phyloP scores from a whole-genome alignment of 92 coral and sea anemone species.

The Diadumene lineata region DNA sequence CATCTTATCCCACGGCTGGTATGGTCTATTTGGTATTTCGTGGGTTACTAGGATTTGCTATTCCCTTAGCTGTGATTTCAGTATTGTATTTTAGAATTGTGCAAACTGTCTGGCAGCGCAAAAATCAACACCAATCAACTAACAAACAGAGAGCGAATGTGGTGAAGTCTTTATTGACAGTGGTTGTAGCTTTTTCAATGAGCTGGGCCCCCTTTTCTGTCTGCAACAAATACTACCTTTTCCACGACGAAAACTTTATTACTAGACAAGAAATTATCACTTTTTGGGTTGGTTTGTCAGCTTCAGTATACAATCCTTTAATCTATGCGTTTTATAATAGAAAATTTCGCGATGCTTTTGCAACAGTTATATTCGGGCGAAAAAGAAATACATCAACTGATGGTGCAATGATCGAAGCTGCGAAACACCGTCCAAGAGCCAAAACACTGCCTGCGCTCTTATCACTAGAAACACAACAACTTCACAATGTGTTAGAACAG shows the following conservation, averaged over 20 bases:
- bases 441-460: slow-evolving; percentile 29
- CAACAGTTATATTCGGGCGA: slow-evolving; percentile 44
- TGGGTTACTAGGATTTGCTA: slow-evolving; percentile 46
- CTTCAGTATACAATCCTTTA: slow-evolving; percentile 72
- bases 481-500: not conserved
- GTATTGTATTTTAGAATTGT: slow-evolving; percentile 62
- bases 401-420: not conserved
- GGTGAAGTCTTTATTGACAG: slow-evolving; percentile 58
- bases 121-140: slow-evolving; percentile 19
- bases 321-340: slow-evolving; percentile 77
- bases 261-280: slow-evolving; percentile 59
- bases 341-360: slow-evolving; percentile 73
- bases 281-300: slow-evolving; percentile 76
- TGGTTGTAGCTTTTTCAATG: slow-evolving; percentile 64
- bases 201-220: slow-evolving; percentile 82
- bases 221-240: slow-evolving; percentile 47
- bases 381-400: not conserved
- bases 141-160: slow-evolving; percentile 56
- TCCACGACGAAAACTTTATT: slow-evolving; percentile 27
- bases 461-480: not conserved
- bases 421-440: slow-evolving; percentile 21
- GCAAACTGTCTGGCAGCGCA: slow-evolving; percentile 53
- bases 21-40: slow-evolving; percentile 48
- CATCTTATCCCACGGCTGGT: slow-evolving; percentile 34
- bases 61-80: slow-evolving; percentile 43